These are phyloP conservation scores for Trinorchestia longiramus DNA, from an alignment of 1,140 invertebrate genomes.

Conservation along the genomic window DNA sequence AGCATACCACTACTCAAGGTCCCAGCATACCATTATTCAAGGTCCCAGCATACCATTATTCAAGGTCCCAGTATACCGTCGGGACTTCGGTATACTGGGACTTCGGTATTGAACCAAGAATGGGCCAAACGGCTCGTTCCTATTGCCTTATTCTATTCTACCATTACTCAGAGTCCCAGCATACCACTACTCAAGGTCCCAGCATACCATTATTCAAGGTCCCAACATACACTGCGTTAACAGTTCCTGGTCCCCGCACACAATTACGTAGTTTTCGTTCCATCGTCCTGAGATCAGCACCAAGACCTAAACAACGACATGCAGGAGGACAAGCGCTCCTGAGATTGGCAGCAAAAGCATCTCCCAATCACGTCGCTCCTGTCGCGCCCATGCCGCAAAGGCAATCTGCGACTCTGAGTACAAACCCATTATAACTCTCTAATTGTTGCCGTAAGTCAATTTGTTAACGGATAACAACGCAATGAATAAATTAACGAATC, in stretches of 20 bases:
- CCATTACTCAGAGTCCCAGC: too few relatives aligned
- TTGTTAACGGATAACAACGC: constrained; percentile 49
- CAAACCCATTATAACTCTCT: constrained; percentile 49
- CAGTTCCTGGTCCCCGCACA: background rate
- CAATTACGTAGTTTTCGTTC: background rate
- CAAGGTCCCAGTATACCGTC: too few relatives aligned
- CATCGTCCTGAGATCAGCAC: too few relatives aligned
- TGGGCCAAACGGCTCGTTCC: too few relatives aligned
- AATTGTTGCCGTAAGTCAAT: constrained; percentile 48
- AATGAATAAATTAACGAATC: constrained; percentile 42
- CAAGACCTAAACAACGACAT: too few relatives aligned
- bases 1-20: too few relatives aligned
- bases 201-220: background rate
- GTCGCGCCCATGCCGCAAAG: background rate
- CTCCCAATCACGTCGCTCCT: background rate
- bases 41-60: too few relatives aligned
- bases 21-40: too few relatives aligned
- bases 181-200: too few relatives aligned
- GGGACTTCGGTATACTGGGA: too few relatives aligned
- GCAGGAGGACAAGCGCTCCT: background rate
- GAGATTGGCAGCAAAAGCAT: background rate
- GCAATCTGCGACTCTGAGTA: constrained; percentile 2
- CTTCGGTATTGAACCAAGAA: too few relatives aligned
- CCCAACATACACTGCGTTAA: background rate
- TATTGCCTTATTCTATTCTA: too few relatives aligned